Evolutionary conservation across 2,888 invertebrate genomes (phyloP).

Genomic region (Cephalotes varians): DNA sequence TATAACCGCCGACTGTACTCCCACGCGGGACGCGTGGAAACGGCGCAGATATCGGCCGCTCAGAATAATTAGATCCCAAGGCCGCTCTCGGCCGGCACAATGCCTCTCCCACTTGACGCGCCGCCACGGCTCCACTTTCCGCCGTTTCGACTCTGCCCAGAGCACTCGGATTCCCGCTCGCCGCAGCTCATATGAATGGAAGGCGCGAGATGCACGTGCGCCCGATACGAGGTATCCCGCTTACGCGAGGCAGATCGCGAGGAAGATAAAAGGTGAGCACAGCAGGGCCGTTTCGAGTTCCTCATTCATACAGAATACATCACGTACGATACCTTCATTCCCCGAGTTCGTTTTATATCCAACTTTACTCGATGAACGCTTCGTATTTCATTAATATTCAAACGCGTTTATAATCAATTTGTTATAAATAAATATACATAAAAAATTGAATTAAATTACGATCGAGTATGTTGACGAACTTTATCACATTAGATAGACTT

Average conservation of each 20-base stretch:
- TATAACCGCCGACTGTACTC: background rate
- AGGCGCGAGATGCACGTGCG: constrained; percentile 31
- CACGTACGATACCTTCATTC: background rate
- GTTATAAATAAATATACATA: background rate
- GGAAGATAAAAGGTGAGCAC: constrained; percentile 25
- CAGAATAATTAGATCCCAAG: constrained; percentile 82
- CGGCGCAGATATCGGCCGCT: constrained; percentile 65
- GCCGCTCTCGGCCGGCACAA: constrained; percentile 74
- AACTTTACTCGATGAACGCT: background rate
- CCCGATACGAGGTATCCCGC: constrained; percentile 27
- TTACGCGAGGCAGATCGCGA: constrained; percentile 37
- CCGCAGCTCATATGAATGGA: constrained; percentile 37
- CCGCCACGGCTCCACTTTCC: constrained; percentile 59
- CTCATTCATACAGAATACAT: constrained; percentile 3
- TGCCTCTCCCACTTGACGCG: constrained; percentile 77
- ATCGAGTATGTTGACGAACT: background rate
- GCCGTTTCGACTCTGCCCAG: constrained; percentile 43
- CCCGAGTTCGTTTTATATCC: background rate
- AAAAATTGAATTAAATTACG: background rate
- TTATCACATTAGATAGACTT: too few species aligned
- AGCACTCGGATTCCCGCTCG: constrained; percentile 58
- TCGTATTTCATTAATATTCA: background rate
- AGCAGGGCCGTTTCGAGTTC: background rate
- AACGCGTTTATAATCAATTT: background rate
- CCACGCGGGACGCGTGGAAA: constrained; percentile 38